Evolutionary conservation across 2,797 vertebrate genomes (phyloP).

Genomic region (Onychomys arenicola): DNA sequence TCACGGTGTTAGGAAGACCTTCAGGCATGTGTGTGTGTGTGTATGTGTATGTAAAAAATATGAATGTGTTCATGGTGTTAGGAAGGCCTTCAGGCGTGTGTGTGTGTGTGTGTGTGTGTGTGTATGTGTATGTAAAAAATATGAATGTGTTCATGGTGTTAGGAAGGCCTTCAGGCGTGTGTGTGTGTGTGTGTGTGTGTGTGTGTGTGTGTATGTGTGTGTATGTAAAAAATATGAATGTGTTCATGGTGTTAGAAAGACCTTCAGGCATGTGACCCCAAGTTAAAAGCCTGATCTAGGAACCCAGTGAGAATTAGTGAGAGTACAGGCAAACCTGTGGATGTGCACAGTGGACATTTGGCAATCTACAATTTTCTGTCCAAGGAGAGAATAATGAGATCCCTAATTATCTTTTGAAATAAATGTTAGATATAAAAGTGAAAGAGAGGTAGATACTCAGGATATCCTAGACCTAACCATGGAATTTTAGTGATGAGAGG

Average conservation of each 20-base stretch:
- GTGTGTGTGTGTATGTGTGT: no score
- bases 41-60: no score
- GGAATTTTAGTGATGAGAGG: slow-evolving; percentile 21
- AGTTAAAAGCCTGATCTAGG: not conserved
- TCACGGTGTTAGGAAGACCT: no score
- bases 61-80: no score
- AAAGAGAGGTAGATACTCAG: slow-evolving; percentile 28
- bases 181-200: no score
- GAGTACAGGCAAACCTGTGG: not conserved
- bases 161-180: no score
- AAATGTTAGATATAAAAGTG: slow-evolving; percentile 40
- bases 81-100: no score
- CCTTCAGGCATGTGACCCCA: not conserved
- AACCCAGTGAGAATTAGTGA: slow-evolving; percentile 3
- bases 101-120: no score
- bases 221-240: not conserved
- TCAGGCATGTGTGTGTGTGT: no score
- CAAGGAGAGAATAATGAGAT: slow-evolving; percentile 37
- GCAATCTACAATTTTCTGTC: not conserved
- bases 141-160: no score
- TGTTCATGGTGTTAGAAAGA: slow-evolving; percentile 23
- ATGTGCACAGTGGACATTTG: not conserved
- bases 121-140: no score
- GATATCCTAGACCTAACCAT: slow-evolving; percentile 33
- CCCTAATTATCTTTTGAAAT: slow-evolving; percentile 57